Conservation (phyloP, 2,113 vertebrate species). For the Sisor rabdophorus region DNA sequence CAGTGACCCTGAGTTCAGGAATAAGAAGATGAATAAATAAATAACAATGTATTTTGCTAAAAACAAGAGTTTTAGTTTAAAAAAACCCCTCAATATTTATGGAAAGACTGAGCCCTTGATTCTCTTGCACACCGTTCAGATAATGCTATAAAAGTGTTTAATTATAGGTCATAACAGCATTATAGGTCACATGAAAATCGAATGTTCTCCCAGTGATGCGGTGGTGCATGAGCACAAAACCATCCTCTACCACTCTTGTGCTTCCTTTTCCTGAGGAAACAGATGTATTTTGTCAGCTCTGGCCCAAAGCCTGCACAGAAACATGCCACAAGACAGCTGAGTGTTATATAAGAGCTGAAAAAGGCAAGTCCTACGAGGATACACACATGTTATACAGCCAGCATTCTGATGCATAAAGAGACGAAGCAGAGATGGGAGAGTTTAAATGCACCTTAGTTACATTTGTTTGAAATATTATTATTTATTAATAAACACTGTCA, state of each 20-base stretch:
- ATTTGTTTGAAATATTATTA: background rate
- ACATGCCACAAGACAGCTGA: conserved; percentile 53
- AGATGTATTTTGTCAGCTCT: conserved; percentile 52
- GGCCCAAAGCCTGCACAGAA: conserved; percentile 29
- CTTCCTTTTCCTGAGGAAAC: conserved; percentile 43
- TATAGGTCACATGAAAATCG: background rate
- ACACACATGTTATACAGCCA: conserved; percentile 2
- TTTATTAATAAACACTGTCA: background rate
- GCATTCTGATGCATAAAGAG: conserved; percentile 10
- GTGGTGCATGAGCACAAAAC: conserved; percentile 13
- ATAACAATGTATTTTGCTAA: too few relatives aligned
- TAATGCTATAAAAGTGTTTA: background rate
- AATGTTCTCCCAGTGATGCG: background rate
- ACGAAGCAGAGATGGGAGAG: background rate
- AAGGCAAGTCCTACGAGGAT: conserved; percentile 15
- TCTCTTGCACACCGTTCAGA: conserved; percentile 5
- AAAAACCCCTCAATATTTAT: too few relatives aligned
- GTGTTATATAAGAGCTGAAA: conserved; percentile 50
- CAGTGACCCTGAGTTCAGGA: too few relatives aligned
- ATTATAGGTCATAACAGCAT: conserved; percentile 7
- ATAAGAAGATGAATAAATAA: too few relatives aligned
- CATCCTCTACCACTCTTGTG: background rate
- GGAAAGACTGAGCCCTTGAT: background rate
- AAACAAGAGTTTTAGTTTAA: too few relatives aligned
- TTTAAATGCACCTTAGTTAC: background rate